Conservation (phyloP, 1,140 invertebrate species). For the Psix sp. region DNA sequence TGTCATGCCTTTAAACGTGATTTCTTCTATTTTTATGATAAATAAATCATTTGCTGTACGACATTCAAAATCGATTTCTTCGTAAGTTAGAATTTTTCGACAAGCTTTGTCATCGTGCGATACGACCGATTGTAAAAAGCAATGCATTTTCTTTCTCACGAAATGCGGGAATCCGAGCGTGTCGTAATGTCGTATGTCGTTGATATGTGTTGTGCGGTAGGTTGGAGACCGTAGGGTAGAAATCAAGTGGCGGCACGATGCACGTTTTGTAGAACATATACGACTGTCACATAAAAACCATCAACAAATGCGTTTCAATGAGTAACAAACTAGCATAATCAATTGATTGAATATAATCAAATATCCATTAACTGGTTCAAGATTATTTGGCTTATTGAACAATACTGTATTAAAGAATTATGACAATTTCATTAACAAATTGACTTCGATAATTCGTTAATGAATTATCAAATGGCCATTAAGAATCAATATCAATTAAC, state of each 20-base stretch:
- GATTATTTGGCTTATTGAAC: too few species aligned
- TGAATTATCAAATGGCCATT: too few species aligned
- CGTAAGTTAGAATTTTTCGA: constrained; percentile 37
- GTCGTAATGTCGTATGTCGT: constrained; percentile 52
- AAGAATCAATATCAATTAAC: too few species aligned
- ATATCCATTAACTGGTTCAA: too few species aligned
- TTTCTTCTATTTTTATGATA: constrained; percentile 30
- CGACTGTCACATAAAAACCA: constrained; percentile 53
- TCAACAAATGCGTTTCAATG: constrained; percentile 33
- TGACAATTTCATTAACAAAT: too few species aligned
- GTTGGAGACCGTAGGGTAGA: constrained; percentile 24
- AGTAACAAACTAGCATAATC: constrained; percentile 13
- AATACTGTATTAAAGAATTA: too few species aligned
- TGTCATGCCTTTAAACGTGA: constrained; percentile 18
- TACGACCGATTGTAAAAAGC: constrained; percentile 44
- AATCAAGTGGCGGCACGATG: constrained; percentile 27
- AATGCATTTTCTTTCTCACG: constrained; percentile 56
- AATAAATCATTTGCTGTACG: constrained; percentile 39
- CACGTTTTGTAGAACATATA: constrained; percentile 35
- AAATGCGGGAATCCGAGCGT: constrained; percentile 59
- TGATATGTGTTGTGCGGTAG: constrained; percentile 43
- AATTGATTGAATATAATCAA: too few species aligned
- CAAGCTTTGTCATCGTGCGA: constrained; percentile 49
- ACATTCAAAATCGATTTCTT: constrained; percentile 36
- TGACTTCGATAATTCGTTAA: too few species aligned